phyloP scores from a whole-genome alignment of 2,113 vertebrate species.

The Pterocles orientalis region DNA sequence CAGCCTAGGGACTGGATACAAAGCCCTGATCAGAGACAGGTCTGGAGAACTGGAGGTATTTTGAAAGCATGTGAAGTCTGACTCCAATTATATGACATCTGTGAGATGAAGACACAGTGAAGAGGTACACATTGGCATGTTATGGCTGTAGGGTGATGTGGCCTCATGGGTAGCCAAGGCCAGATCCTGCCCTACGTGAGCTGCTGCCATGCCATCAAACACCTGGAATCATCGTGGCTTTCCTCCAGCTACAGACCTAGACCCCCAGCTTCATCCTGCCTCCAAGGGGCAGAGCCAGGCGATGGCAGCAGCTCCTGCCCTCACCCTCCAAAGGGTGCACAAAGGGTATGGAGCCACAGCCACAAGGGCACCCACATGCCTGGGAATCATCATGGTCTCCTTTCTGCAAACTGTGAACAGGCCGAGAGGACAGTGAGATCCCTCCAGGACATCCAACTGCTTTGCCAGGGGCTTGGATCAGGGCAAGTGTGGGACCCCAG shows the following conservation, averaged over 20 bases:
- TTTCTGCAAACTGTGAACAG: accelerated
- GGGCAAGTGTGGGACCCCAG: accelerated
- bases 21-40: background rate
- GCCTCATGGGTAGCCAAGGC: background rate
- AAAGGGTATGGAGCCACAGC: no score
- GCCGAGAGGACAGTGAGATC: background rate
- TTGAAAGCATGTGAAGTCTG: background rate
- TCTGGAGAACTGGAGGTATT: background rate
- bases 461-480: background rate
- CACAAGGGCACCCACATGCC: no score
- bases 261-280: background rate
- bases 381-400: background rate
- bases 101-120: background rate
- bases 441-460: accelerated
- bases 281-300: background rate
- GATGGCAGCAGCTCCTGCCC: background rate
- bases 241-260: background rate
- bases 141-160: background rate
- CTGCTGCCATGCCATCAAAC: background rate
- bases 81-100: background rate
- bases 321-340: background rate
- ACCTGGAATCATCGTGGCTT: background rate
- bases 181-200: background rate
- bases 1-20: background rate
- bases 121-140: accelerated